phyloP scores from a whole-genome alignment of 30 jellyfish, hydroid and myxozoan species.

The Pseudorhiza aurosa region DNA sequence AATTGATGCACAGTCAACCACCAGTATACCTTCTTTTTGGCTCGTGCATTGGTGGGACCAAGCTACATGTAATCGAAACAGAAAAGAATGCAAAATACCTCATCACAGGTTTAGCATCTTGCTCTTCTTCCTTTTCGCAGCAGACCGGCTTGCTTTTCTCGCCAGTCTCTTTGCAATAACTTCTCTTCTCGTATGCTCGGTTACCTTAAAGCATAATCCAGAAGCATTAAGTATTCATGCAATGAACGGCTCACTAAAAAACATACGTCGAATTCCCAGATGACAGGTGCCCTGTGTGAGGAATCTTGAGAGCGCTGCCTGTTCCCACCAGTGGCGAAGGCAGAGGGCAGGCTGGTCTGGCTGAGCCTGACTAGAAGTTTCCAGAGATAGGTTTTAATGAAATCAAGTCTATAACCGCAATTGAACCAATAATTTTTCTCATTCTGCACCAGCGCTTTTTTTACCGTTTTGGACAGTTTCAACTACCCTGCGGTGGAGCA shows the following conservation, averaged over 20 bases:
- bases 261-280: constrained; percentile 9
- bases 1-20: no score
- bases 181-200: constrained; percentile 7
- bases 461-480: no score
- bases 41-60: no score
- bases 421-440: no score
- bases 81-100: neutral
- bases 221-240: neutral
- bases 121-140: constrained; percentile 9
- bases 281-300: constrained; percentile 1
- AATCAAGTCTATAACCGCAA: no score
- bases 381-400: no score
- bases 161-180: constrained; percentile 6
- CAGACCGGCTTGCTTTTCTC: neutral
- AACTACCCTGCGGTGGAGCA: no score
- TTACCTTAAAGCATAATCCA: neutral
- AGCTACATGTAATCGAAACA: no score
- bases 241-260: neutral
- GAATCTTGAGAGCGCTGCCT: neutral
- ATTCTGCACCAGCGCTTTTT: no score
- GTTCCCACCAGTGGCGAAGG: neutral
- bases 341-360: no score
- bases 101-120: neutral
- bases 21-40: no score
- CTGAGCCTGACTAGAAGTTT: no score